Evolutionary conservation across 2,113 vertebrate species (phyloP), one percentile per base, ranked within the genome.

Genomic region (Xyrauchen texanus): DNA sequence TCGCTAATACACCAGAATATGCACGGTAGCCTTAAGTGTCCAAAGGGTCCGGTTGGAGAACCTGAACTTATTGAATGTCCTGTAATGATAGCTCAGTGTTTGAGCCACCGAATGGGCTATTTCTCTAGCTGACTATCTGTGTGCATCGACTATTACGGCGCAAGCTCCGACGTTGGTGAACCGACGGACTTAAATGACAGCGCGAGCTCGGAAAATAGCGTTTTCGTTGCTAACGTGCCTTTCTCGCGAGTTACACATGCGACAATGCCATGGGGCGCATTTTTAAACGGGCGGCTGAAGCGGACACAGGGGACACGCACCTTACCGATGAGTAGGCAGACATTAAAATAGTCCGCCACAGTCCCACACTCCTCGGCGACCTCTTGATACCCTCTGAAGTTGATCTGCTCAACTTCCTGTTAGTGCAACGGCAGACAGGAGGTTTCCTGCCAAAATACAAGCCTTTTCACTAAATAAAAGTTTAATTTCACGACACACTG

Each of bases 251-350:
- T 66, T 82, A 77, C 74, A 21, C 73, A 62, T 82, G 83, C 83
- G 80, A 53, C 68, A 73, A 81, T 12, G 81, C 80, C 67, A 77
- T 62, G 83, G 81, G 81, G 75, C 71, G 86, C 90, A 91, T 90
- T 92, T 89, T 90, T 87, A 75, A 83, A 85, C 89, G 86, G 87
- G 86, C 90, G 85, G 92, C 87, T 90, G 87, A 87, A 91, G 90
- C 93, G 90, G 91, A 93, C 92, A 92, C 92, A 91, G 89, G 91
- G 91, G 91, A 93, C 93, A 94, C 91, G 89, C 89, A 93, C 84
- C 89, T 89, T 81, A 87, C 83, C 87, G 88, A 83, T 75, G 88
- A 88, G 78, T 82, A 90, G 87, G 86, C 88, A 87, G 87, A 90
- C 91, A 88, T 84, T 83, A 83, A 81, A 77, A 71, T 76, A 87